phyloP scores from a whole-genome alignment of 37 sponge, comb jelly and placozoan species.

The Hormiphora californensis region DNA sequence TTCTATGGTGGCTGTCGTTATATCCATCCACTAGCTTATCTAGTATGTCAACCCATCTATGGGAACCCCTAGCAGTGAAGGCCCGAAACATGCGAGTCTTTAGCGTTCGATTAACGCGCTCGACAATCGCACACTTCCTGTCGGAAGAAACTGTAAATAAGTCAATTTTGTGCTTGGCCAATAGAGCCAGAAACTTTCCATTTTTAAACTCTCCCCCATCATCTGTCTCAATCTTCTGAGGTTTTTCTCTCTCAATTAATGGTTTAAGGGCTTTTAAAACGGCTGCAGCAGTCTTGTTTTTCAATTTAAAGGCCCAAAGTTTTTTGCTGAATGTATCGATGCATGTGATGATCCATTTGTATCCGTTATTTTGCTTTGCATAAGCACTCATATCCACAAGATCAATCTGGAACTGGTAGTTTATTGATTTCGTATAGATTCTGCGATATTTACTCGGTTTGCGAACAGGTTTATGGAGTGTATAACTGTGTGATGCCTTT shows the following conservation, averaged over 20 bases:
- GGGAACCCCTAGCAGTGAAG: not conserved
- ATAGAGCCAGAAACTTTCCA: not conserved
- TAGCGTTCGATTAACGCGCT: slow-evolving; percentile 6
- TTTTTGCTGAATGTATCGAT: slow-evolving; percentile 1
- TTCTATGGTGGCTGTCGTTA: not conserved
- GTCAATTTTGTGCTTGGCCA: no score
- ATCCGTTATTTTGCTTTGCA: not conserved
- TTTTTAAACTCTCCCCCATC: not conserved
- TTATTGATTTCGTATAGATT: not conserved
- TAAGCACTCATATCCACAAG: slow-evolving; percentile 1
- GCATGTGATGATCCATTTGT: not conserved
- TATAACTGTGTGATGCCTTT: not conserved
- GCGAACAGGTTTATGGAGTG: not conserved
- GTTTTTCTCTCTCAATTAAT: not conserved
- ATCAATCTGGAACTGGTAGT: not conserved
- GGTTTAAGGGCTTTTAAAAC: not conserved
- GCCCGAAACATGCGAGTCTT: not conserved
- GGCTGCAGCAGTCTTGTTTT: not conserved
- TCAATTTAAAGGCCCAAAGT: not conserved
- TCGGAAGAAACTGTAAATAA: not conserved
- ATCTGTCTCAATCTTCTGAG: not conserved
- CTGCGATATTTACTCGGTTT: not conserved
- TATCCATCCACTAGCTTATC: not conserved
- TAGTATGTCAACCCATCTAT: not conserved
- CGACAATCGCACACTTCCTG: not conserved